Percentiles rank a stretch among this genome's conserved stretches.
These are phyloP conservation scores for Nymphicus hollandicus DNA, from an alignment of 2,113 vertebrate species.

Conservation along the genomic window DNA sequence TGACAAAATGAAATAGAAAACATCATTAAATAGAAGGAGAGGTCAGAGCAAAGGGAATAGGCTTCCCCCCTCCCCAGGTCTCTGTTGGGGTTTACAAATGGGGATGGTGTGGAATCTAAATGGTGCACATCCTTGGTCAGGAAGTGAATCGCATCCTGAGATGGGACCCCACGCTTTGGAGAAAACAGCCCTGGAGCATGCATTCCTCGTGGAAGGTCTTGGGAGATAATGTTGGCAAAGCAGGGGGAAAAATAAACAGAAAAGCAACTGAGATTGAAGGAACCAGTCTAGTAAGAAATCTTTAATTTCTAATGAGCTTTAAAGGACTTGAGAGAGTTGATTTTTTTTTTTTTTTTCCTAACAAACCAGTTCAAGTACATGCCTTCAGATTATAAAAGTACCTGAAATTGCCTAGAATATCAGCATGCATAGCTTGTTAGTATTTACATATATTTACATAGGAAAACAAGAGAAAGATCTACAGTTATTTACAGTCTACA, in stretches of 20 bases:
- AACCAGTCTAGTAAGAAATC: slow-evolving; percentile 76
- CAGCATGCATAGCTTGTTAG: slow-evolving; percentile 93
- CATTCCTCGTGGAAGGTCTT: neutral
- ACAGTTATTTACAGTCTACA: slow-evolving; percentile 90
- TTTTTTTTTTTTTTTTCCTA: slow-evolving; percentile 79
- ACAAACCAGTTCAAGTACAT: slow-evolving; percentile 85
- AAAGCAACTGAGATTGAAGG: slow-evolving; percentile 30
- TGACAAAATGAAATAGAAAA: neutral
- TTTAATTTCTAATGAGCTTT: slow-evolving; percentile 80
- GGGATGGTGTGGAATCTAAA: neutral
- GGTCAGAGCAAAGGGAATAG: neutral
- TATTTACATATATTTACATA: slow-evolving; percentile 99
- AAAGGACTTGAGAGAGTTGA: slow-evolving; percentile 74
- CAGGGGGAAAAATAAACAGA: neutral
- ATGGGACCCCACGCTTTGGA: accelerated
- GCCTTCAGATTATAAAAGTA: slow-evolving; percentile 98
- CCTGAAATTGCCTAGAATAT: slow-evolving; percentile 96
- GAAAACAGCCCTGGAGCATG: neutral
- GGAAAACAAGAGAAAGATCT: slow-evolving; percentile 78
- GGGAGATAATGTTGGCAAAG: neutral
- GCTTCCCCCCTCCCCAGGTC: neutral
- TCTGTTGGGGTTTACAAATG: neutral
- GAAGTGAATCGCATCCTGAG: accelerated
- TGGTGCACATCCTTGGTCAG: accelerated
- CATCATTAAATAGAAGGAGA: neutral